Evolutionary conservation across 1,140 invertebrate genomes (phyloP).

Genomic region (Tribolium madens): DNA sequence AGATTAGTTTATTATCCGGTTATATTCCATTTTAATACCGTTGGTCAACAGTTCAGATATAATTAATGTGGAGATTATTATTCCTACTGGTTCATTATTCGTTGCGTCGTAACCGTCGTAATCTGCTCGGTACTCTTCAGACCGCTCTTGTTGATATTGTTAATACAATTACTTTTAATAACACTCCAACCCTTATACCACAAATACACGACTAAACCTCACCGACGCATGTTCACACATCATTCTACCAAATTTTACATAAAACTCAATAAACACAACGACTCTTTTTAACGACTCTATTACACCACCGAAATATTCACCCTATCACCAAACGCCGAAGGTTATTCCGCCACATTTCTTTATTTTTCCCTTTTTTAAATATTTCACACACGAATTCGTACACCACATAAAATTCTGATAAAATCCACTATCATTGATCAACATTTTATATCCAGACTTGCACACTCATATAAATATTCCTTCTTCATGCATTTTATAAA

Average conservation of each 20-base stretch:
- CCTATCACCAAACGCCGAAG: neutral
- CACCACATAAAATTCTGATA: slow-evolving; percentile 37
- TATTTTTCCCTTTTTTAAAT: slow-evolving; percentile 13
- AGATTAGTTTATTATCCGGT: slow-evolving; percentile 59
- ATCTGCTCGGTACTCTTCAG: slow-evolving; percentile 40
- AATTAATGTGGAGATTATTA: slow-evolving; percentile 55
- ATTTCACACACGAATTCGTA: slow-evolving; percentile 36
- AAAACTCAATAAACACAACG: slow-evolving; percentile 32
- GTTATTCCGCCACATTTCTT: slow-evolving; percentile 1
- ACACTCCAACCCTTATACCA: slow-evolving; percentile 28
- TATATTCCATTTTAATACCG: slow-evolving; percentile 56
- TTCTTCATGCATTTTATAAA: slow-evolving; percentile 5
- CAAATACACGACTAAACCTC: slow-evolving; percentile 35
- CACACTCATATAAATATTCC: slow-evolving; percentile 3
- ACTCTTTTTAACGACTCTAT: slow-evolving; percentile 20
- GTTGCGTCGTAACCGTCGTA: slow-evolving; percentile 43
- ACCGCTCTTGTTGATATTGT: slow-evolving; percentile 38
- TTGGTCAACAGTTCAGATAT: slow-evolving; percentile 57
- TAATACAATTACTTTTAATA: slow-evolving; percentile 46
- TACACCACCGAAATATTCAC: neutral
- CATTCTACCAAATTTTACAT: slow-evolving; percentile 26
- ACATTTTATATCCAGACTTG: slow-evolving; percentile 20
- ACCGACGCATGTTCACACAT: slow-evolving; percentile 28
- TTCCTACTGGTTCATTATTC: slow-evolving; percentile 50
- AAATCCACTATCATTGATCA: neutral